Evolutionary conservation across 2,888 invertebrate genomes (phyloP), one percentile per base, ranked within the genome.

Genomic region (Orchesella flavescens): DNA sequence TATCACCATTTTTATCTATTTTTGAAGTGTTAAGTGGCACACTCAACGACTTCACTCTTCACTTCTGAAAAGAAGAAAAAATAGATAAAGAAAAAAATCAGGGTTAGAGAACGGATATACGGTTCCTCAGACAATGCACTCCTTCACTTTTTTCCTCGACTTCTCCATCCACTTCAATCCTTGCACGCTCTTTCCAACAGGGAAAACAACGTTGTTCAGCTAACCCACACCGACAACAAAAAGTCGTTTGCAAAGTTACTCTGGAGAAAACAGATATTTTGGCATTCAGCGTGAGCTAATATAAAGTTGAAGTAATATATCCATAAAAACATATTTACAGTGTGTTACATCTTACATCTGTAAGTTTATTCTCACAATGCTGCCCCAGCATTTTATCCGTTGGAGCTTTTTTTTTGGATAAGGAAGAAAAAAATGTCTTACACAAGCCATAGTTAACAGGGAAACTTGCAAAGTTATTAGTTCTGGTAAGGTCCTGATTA

Each of bases 1-100:
- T 61, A 75, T 75, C 75, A 53, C 65, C 34, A 49, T 75, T 63
- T 65, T 75, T 75, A 75, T 75, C 75, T 65, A 46, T 65, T 65
- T 75, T 75, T 65, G 53, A 75, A 46, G 75, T 65, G 75, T 75
- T 63, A 75, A 75, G 63, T 63, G 75, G 73, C 73, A 74, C 73
- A 74, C 73, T 49, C 17, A 15, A 69, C 69, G 24, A 69, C 69
- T 53, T 53, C 53, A 69, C 69, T 69, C 46, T 44, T 13, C 46
- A 24, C 53, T 65, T 43, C 10, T 17, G 23, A 53, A 69, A 68
- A 21, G 21, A 17, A 21, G n/a, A 49, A 49, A 49, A 10, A 7
- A 17, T 7, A 69, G 49, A 69, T 53, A 19, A 69, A 15, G 24
- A 24, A 53, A 53, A 49, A 23, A 53, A 53, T 23, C 3, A n/a